Evolutionary conservation across 1,140 invertebrate species (phyloP).

Genomic region (Akabosia matsudoensis): DNA sequence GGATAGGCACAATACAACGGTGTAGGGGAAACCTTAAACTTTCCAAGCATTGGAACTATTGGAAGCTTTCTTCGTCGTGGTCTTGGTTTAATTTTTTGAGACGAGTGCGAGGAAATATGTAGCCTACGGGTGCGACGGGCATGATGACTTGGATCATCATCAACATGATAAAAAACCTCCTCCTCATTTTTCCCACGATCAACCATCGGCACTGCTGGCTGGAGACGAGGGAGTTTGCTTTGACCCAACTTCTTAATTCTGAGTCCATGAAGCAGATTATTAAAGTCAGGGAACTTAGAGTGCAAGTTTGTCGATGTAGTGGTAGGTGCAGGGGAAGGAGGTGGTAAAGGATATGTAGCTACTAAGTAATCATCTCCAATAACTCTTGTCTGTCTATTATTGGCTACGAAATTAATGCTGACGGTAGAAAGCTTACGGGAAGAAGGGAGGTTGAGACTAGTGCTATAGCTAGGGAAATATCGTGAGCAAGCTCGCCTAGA

Average conservation of each 20-base stretch:
- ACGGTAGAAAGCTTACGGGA: not conserved
- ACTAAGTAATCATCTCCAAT: conserved; percentile 17
- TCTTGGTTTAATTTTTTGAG: conserved; percentile 14
- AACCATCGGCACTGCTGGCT: not conserved
- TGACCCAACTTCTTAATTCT: conserved; percentile 13
- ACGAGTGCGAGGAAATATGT: not conserved
- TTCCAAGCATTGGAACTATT: not conserved
- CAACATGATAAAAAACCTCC: not conserved
- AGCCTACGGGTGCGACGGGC: not conserved
- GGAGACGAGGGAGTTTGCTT: not conserved
- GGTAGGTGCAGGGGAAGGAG: not conserved
- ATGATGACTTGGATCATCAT: not conserved
- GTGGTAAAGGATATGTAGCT: conserved; percentile 14
- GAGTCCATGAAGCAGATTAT: conserved; percentile 17
- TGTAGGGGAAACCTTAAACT: not conserved
- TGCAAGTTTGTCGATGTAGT: not conserved
- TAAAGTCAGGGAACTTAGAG: conserved; percentile 1
- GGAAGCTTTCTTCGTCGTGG: not conserved
- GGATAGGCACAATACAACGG: too few species aligned
- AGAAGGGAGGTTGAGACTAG: not conserved
- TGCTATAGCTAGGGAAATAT: not conserved
- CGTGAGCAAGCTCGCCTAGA: not conserved
- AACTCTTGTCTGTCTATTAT: conserved; percentile 3
- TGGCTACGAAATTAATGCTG: conserved; percentile 7
- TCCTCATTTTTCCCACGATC: not conserved